Conservation (phyloP, 2,888 invertebrate species). For the Dryobotodes eremita region DNA sequence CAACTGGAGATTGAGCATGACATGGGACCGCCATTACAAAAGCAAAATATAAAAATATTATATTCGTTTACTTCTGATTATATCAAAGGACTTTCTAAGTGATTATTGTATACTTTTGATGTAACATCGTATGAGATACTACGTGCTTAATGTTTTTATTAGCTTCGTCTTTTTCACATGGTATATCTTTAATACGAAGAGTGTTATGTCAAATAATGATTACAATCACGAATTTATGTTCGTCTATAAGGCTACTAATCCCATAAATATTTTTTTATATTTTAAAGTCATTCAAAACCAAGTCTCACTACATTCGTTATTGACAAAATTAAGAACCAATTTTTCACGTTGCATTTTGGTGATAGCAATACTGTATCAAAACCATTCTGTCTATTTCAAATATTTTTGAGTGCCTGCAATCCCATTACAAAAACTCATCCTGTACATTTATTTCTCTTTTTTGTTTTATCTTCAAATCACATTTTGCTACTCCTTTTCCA, state of each 20-base stretch:
- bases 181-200: neutral
- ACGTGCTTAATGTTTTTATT: neutral
- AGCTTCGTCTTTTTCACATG: neutral
- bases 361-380: neutral
- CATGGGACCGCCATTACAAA: neutral
- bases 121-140: neutral
- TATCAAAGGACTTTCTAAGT: neutral
- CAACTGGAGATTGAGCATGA: neutral
- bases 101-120: neutral
- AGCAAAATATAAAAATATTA: neutral
- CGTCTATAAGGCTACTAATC: neutral
- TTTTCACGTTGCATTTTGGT: neutral
- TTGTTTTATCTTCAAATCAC: neutral
- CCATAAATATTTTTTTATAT: too few species aligned
- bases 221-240: constrained; percentile 7
- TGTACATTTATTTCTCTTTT: neutral
- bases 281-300: neutral
- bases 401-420: neutral
- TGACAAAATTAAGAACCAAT: neutral
- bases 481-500: neutral
- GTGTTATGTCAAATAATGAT: neutral
- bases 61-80: neutral
- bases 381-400: neutral
- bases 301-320: neutral
- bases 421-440: neutral